Evolutionary conservation across 1,140 invertebrate genomes (phyloP), one percentile per base, ranked within the genome.

Genomic region (Drosophila nigromelanica): DNA sequence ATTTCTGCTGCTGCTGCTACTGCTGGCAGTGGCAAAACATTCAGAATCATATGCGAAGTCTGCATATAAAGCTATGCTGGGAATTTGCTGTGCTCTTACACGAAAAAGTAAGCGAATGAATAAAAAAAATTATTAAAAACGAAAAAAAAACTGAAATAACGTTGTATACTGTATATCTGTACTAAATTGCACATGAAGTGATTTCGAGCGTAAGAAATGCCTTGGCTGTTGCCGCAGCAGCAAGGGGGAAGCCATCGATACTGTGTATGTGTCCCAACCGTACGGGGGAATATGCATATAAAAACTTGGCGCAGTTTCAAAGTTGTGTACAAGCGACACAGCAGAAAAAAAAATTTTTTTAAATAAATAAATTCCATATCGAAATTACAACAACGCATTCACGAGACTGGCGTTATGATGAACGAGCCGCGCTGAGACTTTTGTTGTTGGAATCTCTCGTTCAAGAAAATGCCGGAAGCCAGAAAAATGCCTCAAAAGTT

Each of bases 261-360:
- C 63, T 76, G 71, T 63, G 48, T 18, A 55, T 35, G 7, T 35
- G 43, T 64, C 15, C 12, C 58, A 59, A 30, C 24, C 45, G 50
- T 56, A 50, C 59, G 47, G 73, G 67, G 67, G 76, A 72, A 89
- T 67, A 72, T 89, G 82, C 72, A 73, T 66, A 45, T 61, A 79
- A 89, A 87, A 87, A 89, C 69, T 87, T 87, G 83, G 83, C 83
- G 83, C 79, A 76, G 79, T 78, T 89, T 89, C 83, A 87, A 87
- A 77, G 73, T 72, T 71, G 60, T 72, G 45, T 72, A 56, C 51
- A 27, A 37, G 11, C 27, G 15, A 52, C 18, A 15, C 37, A 15
- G 15, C 11, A 68, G 58, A 51, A 58, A 37, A 59, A 59, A 74
- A 12, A 48, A 58, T 24, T 24, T 15, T 8, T 15, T 5, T 4